phyloP scores from a whole-genome alignment of 1,140 invertebrate genomes.

The Euglossa dilemma region DNA sequence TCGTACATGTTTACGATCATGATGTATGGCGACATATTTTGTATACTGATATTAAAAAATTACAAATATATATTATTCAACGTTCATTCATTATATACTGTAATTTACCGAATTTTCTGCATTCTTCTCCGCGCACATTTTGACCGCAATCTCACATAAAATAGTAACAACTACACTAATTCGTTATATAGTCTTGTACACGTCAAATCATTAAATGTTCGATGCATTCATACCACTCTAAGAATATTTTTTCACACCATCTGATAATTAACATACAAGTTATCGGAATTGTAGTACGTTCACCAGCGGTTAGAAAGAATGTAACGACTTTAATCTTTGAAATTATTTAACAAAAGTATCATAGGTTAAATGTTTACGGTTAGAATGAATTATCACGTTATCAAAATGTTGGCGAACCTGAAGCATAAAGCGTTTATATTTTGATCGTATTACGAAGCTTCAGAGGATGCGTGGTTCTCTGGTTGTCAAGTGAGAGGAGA shows the following conservation, averaged over 20 bases:
- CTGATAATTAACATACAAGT: not conserved
- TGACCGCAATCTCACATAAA: constrained; percentile 44
- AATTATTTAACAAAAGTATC: not conserved
- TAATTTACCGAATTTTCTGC: constrained; percentile 53
- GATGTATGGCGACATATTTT: not conserved
- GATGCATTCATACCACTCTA: not conserved
- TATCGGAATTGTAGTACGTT: not conserved
- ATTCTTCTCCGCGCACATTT: constrained; percentile 41
- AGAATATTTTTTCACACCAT: not conserved
- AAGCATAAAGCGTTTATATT: not conserved
- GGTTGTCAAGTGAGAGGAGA: constrained; percentile 42
- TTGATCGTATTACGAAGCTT: not conserved
- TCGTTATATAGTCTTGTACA: constrained; percentile 12
- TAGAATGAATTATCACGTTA: not conserved
- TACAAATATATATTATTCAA: not conserved
- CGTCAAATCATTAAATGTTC: constrained; percentile 17
- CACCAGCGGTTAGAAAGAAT: not conserved
- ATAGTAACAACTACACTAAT: not conserved
- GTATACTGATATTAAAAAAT: not conserved
- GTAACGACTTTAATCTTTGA: no score
- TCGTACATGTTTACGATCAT: not conserved
- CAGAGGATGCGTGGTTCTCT: not conserved
- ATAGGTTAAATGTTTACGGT: not conserved
- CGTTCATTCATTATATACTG: not conserved
- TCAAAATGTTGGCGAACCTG: not conserved